Base-by-base conservation (phyloP, 2,797 vertebrate genomes). In the Poliocrania exsul region DNA sequence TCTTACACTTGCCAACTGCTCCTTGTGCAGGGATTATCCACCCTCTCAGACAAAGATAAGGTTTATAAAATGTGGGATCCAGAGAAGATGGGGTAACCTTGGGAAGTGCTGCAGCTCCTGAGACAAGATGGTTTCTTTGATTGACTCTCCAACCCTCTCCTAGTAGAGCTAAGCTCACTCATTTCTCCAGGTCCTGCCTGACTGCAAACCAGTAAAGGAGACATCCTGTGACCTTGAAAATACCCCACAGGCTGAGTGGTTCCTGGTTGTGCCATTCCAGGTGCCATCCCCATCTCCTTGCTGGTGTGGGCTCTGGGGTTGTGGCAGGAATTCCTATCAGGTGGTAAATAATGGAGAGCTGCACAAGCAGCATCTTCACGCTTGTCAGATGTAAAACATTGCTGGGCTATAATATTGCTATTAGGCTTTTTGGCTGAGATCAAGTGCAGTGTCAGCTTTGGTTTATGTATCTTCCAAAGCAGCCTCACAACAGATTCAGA, bases 341-440 rank as follows among this genome's bases (percentile, higher is more conserved):
- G 77, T 92, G 51, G 40, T 92, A 86, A 91, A 80, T 81, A 70
- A 91, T 77, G 44, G 89, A 51, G 18, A 46, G 71, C 26, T 61
- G 74, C 79, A 51, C 72, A 81, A 95, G 66, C 37, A 80, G 64
- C 46, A 70, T 60, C 77, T 94, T 87, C 53, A 38, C 0, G 4
- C 85, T 35, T 96, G 88, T 96, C 88, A 89, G 75, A 66, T 79
- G 69, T 91, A 90, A 83, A 86, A 81, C 58, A 77, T 95, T 66
- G 60, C 0, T 40, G 0, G 73, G 54, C 65, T 79, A 5, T 93
- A 92, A 92, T 83, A 60, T 74, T 95, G 89, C 89, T 72, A 11
- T 95, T 95, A 81, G 89, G 81, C 60, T 86, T 95, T 97, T 95
- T 90, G 92, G 91, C 90, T 95, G 64, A 95, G 91, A 95, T 93